Percentiles rank a stretch among this genome's conserved stretches.
Evolutionary conservation across 1,140 invertebrate species (phyloP).

Genomic region (Adoxophyes honmai): DNA sequence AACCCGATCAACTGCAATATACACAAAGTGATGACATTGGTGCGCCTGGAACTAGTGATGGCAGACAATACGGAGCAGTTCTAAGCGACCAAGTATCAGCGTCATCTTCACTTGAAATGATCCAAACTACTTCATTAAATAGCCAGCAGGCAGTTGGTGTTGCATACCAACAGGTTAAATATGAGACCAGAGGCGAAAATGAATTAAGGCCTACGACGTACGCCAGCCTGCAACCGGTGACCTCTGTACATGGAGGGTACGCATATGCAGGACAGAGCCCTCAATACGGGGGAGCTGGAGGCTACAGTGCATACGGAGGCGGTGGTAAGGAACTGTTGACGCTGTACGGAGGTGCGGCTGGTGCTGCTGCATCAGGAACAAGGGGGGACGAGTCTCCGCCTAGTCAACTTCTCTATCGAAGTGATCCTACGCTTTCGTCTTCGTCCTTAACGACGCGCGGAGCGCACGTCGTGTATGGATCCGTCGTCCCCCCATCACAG

Average conservation of each 20-base stretch:
- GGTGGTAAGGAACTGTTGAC: constrained; percentile 60
- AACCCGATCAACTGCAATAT: constrained; percentile 47
- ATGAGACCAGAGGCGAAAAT: constrained; percentile 60
- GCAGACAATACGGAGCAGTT: constrained; percentile 48
- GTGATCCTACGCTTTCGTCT: constrained; percentile 78
- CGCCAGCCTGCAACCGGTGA: constrained; percentile 70
- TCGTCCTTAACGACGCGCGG: constrained; percentile 69
- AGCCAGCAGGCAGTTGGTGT: constrained; percentile 68
- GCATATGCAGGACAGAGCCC: constrained; percentile 53
- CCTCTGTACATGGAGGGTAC: constrained; percentile 56
- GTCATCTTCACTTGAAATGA: constrained; percentile 62
- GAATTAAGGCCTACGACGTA: constrained; percentile 62
- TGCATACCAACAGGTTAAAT: constrained; percentile 69
- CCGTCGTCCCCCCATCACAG: constrained; percentile 55
- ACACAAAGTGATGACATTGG: constrained; percentile 29
- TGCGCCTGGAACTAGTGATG: constrained; percentile 27
- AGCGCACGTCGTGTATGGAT: constrained; percentile 65
- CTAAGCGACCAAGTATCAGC: constrained; percentile 49
- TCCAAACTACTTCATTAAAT: constrained; percentile 58
- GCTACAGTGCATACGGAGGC: constrained; percentile 48
- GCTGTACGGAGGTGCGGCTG: constrained; percentile 52
- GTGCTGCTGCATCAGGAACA: constrained; percentile 26
- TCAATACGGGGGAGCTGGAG: constrained; percentile 51
- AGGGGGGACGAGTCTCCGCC: constrained; percentile 67
- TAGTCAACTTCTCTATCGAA: constrained; percentile 73